Evolutionary conservation across 1,140 invertebrate genomes (phyloP).

Genomic region (Solen grandis): DNA sequence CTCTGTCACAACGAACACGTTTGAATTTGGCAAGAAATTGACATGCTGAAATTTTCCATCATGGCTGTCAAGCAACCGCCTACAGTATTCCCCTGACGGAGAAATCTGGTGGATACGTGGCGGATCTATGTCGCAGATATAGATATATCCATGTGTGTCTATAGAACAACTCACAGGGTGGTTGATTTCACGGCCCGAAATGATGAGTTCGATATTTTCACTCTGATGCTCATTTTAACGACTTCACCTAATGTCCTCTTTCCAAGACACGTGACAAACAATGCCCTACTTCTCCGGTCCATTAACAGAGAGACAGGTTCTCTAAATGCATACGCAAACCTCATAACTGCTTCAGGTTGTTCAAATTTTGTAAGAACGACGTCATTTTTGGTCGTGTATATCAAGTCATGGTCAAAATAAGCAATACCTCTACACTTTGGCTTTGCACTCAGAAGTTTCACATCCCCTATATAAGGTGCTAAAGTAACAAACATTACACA

Average conservation of each 20-base stretch:
- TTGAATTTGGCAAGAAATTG: slow-evolving; percentile 6
- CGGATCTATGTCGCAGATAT: slow-evolving; percentile 39
- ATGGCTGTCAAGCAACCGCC: not conserved
- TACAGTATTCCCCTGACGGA: slow-evolving; percentile 20
- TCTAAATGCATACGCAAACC: slow-evolving; percentile 33
- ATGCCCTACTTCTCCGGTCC: not conserved
- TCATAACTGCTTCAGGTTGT: not conserved
- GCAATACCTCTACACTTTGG: slow-evolving; percentile 36
- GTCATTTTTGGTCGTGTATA: slow-evolving; percentile 39
- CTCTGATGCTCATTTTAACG: slow-evolving; percentile 26
- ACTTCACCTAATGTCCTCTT: slow-evolving; percentile 25
- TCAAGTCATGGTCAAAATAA: slow-evolving; percentile 28
- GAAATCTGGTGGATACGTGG: slow-evolving; percentile 21
- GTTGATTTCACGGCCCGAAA: slow-evolving; percentile 22
- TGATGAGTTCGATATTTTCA: slow-evolving; percentile 16
- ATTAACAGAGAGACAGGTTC: slow-evolving; percentile 27
- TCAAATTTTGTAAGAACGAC: slow-evolving; percentile 18
- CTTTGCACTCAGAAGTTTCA: slow-evolving; percentile 12
- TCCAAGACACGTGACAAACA: slow-evolving; percentile 29
- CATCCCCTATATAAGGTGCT: too few species aligned
- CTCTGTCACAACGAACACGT: slow-evolving; percentile 21
- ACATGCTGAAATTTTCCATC: slow-evolving; percentile 51
- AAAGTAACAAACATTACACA: slow-evolving; percentile 8
- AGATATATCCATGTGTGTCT: slow-evolving; percentile 32
- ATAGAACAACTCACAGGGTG: slow-evolving; percentile 17